These are phyloP conservation scores for Synanthedon tipuliformis DNA, from an alignment of 2,888 invertebrate species.

Conservation along the genomic window DNA sequence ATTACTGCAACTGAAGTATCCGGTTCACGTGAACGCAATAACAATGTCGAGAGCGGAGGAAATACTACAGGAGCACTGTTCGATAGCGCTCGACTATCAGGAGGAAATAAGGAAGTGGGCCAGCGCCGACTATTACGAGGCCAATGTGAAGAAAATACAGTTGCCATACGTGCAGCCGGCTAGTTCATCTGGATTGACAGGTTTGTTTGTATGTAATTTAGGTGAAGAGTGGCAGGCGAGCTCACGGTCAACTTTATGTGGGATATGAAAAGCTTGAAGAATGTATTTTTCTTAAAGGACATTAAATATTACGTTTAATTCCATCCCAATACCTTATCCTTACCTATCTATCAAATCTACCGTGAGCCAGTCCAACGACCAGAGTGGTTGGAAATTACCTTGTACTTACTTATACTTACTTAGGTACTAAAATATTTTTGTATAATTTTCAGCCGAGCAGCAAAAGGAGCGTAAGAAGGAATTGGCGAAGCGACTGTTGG, in stretches of 20 bases:
- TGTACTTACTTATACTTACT: too few species aligned
- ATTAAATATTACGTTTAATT: too few species aligned
- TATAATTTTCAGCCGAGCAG: constrained; percentile 72
- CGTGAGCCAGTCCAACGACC: too few species aligned
- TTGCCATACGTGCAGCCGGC: constrained; percentile 81
- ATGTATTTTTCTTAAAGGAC: too few species aligned
- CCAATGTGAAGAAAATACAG: constrained; percentile 86
- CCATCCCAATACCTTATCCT: too few species aligned
- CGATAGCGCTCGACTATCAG: constrained; percentile 82
- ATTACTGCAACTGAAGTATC: constrained; percentile 91
- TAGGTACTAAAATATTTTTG: not conserved
- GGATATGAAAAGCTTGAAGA: too few species aligned
- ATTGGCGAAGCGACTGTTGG: constrained; percentile 84
- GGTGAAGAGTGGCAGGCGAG: too few species aligned
- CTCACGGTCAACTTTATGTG: too few species aligned
- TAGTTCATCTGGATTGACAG: constrained; percentile 73
- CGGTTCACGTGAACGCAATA: constrained; percentile 88
- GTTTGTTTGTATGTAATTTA: constrained; percentile 37
- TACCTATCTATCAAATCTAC: too few species aligned
- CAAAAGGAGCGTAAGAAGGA: constrained; percentile 90
- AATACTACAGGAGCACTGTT: constrained; percentile 83
- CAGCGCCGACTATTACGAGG: constrained; percentile 83
- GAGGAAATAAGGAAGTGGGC: constrained; percentile 86
- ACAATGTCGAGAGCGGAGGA: constrained; percentile 90
- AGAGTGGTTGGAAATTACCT: too few species aligned